A percentile compares a stretch with the other conserved stretches of the same genome.
phyloP scores from a whole-genome alignment of 2,888 invertebrate species.

The Drosophila vallismaia region DNA sequence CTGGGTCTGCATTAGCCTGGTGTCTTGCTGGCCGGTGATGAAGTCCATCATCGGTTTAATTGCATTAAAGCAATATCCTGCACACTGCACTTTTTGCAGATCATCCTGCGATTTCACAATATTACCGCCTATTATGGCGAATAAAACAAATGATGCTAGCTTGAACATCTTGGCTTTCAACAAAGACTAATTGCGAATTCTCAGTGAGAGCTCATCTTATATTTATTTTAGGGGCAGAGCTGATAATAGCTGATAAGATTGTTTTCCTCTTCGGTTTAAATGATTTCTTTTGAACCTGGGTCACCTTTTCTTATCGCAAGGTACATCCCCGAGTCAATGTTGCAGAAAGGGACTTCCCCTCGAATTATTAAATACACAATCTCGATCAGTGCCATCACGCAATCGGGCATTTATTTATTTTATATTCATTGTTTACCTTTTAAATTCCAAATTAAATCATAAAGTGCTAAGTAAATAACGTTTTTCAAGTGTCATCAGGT shows the following conservation, averaged over 20 bases:
- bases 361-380: background rate
- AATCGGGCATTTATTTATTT: background rate
- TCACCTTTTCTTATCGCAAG: background rate
- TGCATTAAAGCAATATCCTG: slow-evolving; percentile 15
- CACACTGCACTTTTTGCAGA: slow-evolving; percentile 3
- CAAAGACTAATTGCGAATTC: background rate
- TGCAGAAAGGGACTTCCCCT: background rate
- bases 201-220: background rate
- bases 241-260: background rate
- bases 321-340: background rate
- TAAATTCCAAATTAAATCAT: background rate
- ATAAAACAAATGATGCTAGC: background rate
- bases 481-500: background rate
- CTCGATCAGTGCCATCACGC: background rate
- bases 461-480: background rate
- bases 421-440: background rate
- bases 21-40: slow-evolving; percentile 1
- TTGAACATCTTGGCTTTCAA: background rate
- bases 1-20: background rate
- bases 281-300: background rate
- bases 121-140: background rate
- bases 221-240: background rate
- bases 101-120: background rate
- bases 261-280: background rate
- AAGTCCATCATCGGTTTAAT: slow-evolving; percentile 11